Percentiles rank a stretch among this genome's conserved stretches.
These are phyloP conservation scores for Diglossa cyanea DNA, from an alignment of 2,797 vertebrate species.

Conservation along the genomic window DNA sequence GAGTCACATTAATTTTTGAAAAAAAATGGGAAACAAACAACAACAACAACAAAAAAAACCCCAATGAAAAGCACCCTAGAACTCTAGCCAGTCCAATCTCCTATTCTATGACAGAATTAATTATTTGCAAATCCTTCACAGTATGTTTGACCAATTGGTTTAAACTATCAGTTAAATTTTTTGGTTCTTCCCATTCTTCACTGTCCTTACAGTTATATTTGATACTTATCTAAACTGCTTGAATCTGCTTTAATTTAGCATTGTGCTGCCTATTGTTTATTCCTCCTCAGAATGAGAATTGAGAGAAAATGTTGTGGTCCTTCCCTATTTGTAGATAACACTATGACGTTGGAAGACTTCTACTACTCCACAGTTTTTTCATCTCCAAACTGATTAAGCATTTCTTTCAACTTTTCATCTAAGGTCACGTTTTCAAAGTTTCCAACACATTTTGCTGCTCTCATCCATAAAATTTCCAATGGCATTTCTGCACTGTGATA, in stretches of 20 bases:
- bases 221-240: background rate
- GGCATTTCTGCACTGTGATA: background rate
- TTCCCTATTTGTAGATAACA: background rate
- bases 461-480: background rate
- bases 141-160: background rate
- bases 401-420: background rate
- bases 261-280: background rate
- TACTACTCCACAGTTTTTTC: background rate
- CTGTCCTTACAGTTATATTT: background rate
- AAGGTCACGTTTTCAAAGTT: background rate
- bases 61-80: background rate
- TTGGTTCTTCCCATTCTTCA: background rate
- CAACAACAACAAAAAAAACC: background rate
- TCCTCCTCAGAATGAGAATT: background rate
- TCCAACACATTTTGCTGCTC: background rate
- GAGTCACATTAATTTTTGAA: background rate
- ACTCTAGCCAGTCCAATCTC: background rate
- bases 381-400: background rate
- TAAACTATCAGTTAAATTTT: background rate
- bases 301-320: background rate
- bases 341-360: background rate
- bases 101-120: background rate
- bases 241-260: background rate
- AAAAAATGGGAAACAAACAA: background rate
- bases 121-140: background rate